These are phyloP conservation scores for Sander lucioperca DNA, from an alignment of 2,113 vertebrate genomes.

Conservation along the genomic window DNA sequence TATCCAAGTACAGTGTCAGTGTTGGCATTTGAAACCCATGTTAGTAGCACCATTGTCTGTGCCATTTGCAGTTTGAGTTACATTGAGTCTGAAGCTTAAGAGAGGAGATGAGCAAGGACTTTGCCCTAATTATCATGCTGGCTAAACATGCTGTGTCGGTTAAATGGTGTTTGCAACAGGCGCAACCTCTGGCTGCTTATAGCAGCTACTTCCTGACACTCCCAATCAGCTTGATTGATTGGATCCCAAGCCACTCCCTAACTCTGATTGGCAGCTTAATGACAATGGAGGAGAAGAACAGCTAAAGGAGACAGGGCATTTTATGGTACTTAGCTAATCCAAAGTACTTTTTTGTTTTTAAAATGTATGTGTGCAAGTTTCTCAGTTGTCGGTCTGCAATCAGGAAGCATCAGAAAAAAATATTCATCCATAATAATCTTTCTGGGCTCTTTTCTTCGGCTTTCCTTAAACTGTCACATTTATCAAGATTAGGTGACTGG, in stretches of 20 bases:
- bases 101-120: slow-evolving; percentile 69
- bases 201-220: slow-evolving; percentile 84
- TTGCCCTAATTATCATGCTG: slow-evolving; percentile 76
- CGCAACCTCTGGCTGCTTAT: slow-evolving; percentile 81
- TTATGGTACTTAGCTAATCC: slow-evolving; percentile 62
- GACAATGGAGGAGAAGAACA: slow-evolving; percentile 64
- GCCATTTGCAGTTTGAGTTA: slow-evolving; percentile 28
- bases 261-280: slow-evolving; percentile 84
- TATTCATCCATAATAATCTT: slow-evolving; percentile 71
- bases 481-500: slow-evolving; percentile 71
- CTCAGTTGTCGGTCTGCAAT: slow-evolving; percentile 41
- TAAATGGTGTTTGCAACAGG: slow-evolving; percentile 81
- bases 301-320: slow-evolving; percentile 53
- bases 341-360: slow-evolving; percentile 48
- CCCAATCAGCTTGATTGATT: slow-evolving; percentile 86
- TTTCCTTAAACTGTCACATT: slow-evolving; percentile 67
- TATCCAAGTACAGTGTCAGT: slow-evolving; percentile 13
- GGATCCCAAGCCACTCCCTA: slow-evolving; percentile 69
- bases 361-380: slow-evolving; percentile 17
- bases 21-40: slow-evolving; percentile 17
- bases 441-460: slow-evolving; percentile 44
- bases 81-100: slow-evolving; percentile 33
- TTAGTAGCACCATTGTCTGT: not conserved
- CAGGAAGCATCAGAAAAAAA: slow-evolving; percentile 49
- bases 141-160: slow-evolving; percentile 76